These are phyloP conservation scores for Catocala nupta DNA, from an alignment of 2,888 invertebrate species.

Conservation along the genomic window DNA sequence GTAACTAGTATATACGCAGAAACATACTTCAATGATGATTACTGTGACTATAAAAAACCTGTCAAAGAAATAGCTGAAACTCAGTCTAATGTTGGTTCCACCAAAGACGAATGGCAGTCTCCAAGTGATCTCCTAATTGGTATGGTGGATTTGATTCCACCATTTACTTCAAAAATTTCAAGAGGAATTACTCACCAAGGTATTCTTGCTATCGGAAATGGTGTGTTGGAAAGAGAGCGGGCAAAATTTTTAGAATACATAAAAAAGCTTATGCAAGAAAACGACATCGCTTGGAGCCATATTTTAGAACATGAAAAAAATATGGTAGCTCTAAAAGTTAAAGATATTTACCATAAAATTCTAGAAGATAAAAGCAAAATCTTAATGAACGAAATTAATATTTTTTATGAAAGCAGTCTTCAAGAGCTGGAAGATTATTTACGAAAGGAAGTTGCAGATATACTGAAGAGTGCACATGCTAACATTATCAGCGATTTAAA, in stretches of 20 bases:
- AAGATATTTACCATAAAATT: slow-evolving; percentile 63
- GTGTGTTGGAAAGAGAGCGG: slow-evolving; percentile 64
- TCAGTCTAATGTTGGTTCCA: slow-evolving; percentile 11
- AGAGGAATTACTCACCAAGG: slow-evolving; percentile 79
- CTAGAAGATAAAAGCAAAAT: slow-evolving; percentile 68
- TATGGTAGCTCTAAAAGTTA: slow-evolving; percentile 63
- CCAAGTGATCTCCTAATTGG: slow-evolving; percentile 79
- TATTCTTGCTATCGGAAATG: slow-evolving; percentile 74
- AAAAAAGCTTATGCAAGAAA: slow-evolving; percentile 62
- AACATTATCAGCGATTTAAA: slow-evolving; percentile 70
- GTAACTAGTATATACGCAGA: slow-evolving; percentile 76
- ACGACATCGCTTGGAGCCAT: slow-evolving; percentile 72
- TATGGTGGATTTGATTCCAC: slow-evolving; percentile 71
- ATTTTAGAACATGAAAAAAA: slow-evolving; percentile 69
- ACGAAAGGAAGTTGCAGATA: slow-evolving; percentile 63
- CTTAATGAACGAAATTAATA: slow-evolving; percentile 68
- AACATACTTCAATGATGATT: slow-evolving; percentile 68
- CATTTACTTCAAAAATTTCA: slow-evolving; percentile 80
- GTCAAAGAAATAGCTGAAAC: slow-evolving; percentile 17
- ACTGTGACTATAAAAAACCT: slow-evolving; percentile 51
- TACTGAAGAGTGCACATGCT: slow-evolving; percentile 63
- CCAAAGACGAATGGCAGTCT: slow-evolving; percentile 68
- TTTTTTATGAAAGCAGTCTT: slow-evolving; percentile 73
- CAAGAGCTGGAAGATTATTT: slow-evolving; percentile 73
- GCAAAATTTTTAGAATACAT: slow-evolving; percentile 60